Percentiles rank a stretch among this genome's conserved stretches.
Evolutionary conservation across 2,113 vertebrate species (phyloP).

Genomic region (Ageneiosus marmoratus): DNA sequence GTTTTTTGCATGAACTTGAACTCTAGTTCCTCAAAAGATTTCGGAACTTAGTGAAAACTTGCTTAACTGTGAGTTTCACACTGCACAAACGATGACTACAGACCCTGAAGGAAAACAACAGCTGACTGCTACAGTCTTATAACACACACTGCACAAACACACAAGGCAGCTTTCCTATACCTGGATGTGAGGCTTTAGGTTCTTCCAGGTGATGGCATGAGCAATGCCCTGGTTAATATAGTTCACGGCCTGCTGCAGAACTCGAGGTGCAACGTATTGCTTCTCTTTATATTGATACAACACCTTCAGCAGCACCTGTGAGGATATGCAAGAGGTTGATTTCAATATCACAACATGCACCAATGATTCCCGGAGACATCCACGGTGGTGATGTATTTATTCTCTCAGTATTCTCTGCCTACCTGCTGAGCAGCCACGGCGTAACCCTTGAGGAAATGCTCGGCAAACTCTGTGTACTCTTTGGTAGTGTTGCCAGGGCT

Average conservation of each 20-base stretch:
- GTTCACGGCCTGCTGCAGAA: conserved; percentile 95
- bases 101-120: neutral
- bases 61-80: neutral
- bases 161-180: conserved; percentile 64
- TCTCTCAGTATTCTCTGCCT: conserved; percentile 30
- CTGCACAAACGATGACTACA: neutral
- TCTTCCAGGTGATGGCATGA: conserved; percentile 96
- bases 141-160: neutral
- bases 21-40: neutral
- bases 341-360: neutral
- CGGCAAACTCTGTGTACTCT: conserved; percentile 96
- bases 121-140: neutral
- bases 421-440: conserved; percentile 94
- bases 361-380: neutral
- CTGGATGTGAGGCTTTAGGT: conserved; percentile 96
- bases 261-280: conserved; percentile 94
- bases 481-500: conserved; percentile 99
- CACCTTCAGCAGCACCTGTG: conserved; percentile 94
- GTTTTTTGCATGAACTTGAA: too few relatives aligned
- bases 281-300: conserved; percentile 97
- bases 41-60: neutral
- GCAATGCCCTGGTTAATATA: conserved; percentile 98
- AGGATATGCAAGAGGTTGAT: conserved; percentile 18
- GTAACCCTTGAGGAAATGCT: conserved; percentile 96
- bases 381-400: neutral